Base-by-base conservation (phyloP, 30 jellyfish, hydroid and myxozoan species). In the Cassiopea xamachana region DNA sequence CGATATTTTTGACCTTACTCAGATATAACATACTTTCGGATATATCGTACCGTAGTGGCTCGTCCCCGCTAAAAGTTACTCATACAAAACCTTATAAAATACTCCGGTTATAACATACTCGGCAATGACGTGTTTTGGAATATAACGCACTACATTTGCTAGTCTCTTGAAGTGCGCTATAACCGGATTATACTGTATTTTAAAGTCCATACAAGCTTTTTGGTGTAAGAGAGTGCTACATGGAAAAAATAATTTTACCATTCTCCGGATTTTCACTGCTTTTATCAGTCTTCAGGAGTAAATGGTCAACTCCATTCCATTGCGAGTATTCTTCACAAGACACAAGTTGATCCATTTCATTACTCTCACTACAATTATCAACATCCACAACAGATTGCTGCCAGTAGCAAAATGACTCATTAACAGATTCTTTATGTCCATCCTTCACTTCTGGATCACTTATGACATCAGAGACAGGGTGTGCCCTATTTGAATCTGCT, bases 391-490 rank as follows among this genome's bases (percentile, higher is more conserved):
- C 6, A 19, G 51, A 7, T 69, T 71, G 82, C 43, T 8, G 80
- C 1, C 73, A 9, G 48, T 87, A 51, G 60, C 59, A 89, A 27
- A 79, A 10, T 3, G 94, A 86, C 55, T 87, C 94, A 18, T 43
- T 77, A 50, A 18, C 73, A 39, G 94, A 75, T 2, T 89, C 78
- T 14, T 59, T 60, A 48, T 47, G 18, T 1, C 90, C 94, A 27
- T 19, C 46, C 2, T 90, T 80, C 59, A 75, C 19, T 46, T 76
- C 75, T 1, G 90, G 67, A 62, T 69, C 86, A 49, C 86, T 87
- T 39, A 69, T 64, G 59, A 78, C 49, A 7, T 87, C 94, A 15
- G 85, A 2, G 15, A 78, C n/a, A 60, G 69, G 17, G 58, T 13
- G 1, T 75, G 79, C 58, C 60, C 48, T 19, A 12, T 73, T 87